These are phyloP conservation scores for Ptilodon capucinus DNA, from an alignment of 2,888 invertebrate genomes.

Conservation along the genomic window DNA sequence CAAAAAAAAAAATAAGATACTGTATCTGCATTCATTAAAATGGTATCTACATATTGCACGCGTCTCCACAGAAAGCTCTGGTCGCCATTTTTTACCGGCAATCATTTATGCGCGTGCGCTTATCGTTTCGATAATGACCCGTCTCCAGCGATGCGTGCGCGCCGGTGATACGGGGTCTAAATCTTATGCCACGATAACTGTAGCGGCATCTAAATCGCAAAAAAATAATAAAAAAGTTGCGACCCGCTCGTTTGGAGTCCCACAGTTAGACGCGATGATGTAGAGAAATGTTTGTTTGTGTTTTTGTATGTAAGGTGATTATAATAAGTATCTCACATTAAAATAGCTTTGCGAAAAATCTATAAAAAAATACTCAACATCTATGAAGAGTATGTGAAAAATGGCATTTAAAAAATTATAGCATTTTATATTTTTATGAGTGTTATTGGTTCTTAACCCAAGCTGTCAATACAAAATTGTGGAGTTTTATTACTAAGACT, in stretches of 20 bases:
- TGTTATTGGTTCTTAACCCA: too few species aligned
- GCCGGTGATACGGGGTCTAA: constrained; percentile 25
- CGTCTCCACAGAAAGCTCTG: constrained; percentile 4
- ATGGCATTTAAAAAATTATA: too few species aligned
- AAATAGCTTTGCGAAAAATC: too few species aligned
- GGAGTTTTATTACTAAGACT: too few species aligned
- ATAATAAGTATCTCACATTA: not conserved
- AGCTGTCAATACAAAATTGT: too few species aligned
- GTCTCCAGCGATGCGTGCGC: constrained; percentile 23
- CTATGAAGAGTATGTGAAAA: too few species aligned
- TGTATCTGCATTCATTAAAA: too few species aligned
- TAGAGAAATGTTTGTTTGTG: not conserved
- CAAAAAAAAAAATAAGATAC: too few species aligned
- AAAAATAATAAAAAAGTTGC: constrained; percentile 15
- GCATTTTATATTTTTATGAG: too few species aligned
- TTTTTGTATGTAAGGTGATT: not conserved
- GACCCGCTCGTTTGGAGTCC: constrained; percentile 1
- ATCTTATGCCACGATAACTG: constrained; percentile 29
- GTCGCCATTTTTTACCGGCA: constrained; percentile 9
- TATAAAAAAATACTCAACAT: too few species aligned
- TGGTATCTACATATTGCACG: not conserved
- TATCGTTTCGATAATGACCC: constrained; percentile 33
- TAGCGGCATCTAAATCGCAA: constrained; percentile 23
- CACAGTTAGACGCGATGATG: constrained; percentile 17
- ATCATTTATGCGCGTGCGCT: constrained; percentile 21